phyloP scores from a whole-genome alignment of 2,888 invertebrate genomes.

The Latheticus oryzae region DNA sequence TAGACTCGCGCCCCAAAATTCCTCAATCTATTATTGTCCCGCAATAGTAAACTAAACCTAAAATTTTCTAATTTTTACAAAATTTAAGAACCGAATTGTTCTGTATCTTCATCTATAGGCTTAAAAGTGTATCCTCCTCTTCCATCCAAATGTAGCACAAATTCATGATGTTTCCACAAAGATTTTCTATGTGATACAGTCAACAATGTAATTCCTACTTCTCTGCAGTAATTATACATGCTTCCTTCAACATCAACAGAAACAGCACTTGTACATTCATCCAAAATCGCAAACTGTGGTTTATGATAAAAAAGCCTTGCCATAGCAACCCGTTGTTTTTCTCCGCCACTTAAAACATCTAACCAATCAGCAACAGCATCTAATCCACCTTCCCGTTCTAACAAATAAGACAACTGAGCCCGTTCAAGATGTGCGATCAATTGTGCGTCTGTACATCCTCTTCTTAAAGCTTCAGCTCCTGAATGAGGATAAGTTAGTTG shows the following conservation, averaged over 20 bases:
- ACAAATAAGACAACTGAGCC: conserved; percentile 87
- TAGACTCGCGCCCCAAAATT: no score
- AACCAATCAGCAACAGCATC: conserved; percentile 98
- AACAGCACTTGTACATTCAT: conserved; percentile 99
- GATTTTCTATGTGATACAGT: conserved; percentile 98
- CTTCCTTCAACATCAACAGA: conserved; percentile 98
- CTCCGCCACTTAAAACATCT: conserved; percentile 97
- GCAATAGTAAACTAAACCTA: conserved; percentile 6
- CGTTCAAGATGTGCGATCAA: conserved; percentile 80
- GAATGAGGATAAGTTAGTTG: conserved; percentile 94
- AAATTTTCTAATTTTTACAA: conserved; percentile 3
- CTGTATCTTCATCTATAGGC: conserved; percentile 85
- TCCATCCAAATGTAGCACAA: conserved; percentile 96
- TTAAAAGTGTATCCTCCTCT: conserved; percentile 90
- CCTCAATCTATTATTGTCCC: no score
- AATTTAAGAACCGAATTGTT: conserved; percentile 92
- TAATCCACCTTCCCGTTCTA: conserved; percentile 87
- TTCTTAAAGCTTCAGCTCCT: conserved; percentile 82
- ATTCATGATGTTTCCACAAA: conserved; percentile 98
- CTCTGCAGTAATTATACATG: conserved; percentile 95
- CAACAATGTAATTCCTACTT: conserved; percentile 91
- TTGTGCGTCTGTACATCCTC: conserved; percentile 83
- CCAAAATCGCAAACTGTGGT: conserved; percentile 98
- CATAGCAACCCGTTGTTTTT: conserved; percentile 99
- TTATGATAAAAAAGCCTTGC: conserved; percentile 96